phyloP scores from a whole-genome alignment of 2,888 invertebrate species.

The Mantis religiosa region DNA sequence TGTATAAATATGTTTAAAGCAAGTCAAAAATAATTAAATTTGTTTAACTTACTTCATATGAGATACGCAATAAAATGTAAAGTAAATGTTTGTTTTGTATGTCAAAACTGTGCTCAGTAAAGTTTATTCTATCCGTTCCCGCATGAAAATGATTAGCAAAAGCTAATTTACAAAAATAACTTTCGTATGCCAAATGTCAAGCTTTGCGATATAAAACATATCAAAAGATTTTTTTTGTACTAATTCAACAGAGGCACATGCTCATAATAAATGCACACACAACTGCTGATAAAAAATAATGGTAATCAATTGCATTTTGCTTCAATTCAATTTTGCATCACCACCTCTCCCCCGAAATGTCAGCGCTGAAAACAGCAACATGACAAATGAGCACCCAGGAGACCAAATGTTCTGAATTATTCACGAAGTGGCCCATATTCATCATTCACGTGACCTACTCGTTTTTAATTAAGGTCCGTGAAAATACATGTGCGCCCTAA shows the following conservation, averaged over 20 bases:
- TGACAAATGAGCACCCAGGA: neutral
- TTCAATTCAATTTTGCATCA: neutral
- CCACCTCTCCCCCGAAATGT: neutral
- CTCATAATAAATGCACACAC: neutral
- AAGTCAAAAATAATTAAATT: too few species aligned
- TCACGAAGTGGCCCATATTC: neutral
- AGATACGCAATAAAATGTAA: too few species aligned
- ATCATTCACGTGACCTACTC: neutral
- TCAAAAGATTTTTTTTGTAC: neutral
- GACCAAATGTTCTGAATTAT: neutral
- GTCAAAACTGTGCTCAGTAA: too few species aligned
- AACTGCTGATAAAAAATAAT: neutral
- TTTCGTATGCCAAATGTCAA: neutral
- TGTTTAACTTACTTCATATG: too few species aligned
- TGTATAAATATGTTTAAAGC: too few species aligned
- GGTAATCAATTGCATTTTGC: neutral
- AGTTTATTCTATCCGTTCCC: too few species aligned
- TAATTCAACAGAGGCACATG: neutral
- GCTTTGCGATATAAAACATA: too few species aligned
- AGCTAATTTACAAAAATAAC: neutral
- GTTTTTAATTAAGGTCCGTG: neutral
- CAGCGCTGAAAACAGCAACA: neutral
- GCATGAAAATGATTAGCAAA: neutral
- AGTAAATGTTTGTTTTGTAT: too few species aligned
- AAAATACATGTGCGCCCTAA: neutral